Evolutionary conservation across 2,797 vertebrate genomes (phyloP), one percentile per base, ranked within the genome.

Genomic region (Sebastes kiyomatsui): DNA sequence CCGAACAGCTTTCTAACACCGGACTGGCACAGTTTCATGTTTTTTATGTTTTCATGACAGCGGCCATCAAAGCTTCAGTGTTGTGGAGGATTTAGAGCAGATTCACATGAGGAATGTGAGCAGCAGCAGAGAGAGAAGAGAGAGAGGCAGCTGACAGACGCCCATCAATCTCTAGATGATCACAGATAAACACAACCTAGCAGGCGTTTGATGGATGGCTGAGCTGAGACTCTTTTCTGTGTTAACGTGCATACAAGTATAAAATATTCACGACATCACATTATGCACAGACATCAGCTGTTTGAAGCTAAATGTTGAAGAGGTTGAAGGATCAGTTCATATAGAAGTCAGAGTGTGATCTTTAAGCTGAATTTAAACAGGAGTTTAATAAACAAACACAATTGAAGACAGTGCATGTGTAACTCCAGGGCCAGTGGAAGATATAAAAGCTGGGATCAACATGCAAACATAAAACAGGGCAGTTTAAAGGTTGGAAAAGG

Each of bases 61-160:
- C 54, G 1, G 2, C 56, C 70, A 28, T 82, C 61, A 86, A 82
- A 55, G 74, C 65, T 5, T 71, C 35, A 14, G 61, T 12, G 61
- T 76, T 68, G 27, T 6, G 32, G 38, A 49, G 55, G 77, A 77
- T 62, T 84, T 73, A 79, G 49, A 82, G 72, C 58, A 35, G 67
- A 69, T 67, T 79, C 22, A 10, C 38, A 1, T 3, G 61, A 64
- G 83, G 81, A 85, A 83, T 82, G 75, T 78, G 82, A 76, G 76
- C 33, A 23, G 67, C 74, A 73, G 88, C 65, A 49, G 60, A 62
- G 38, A 16, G 38, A 42, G 38, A 42, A 5, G 13, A 42, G 38
- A 42, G 46, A 49, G 23, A 61, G 66, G 62, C 54, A 9, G 59
- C 81, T 72, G 82, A 78, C 70, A 62, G 77, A 79, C 3, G 25